These are phyloP conservation scores for Eutolmus rufibarbis DNA, from an alignment of 2,888 invertebrate species.

Conservation along the genomic window DNA sequence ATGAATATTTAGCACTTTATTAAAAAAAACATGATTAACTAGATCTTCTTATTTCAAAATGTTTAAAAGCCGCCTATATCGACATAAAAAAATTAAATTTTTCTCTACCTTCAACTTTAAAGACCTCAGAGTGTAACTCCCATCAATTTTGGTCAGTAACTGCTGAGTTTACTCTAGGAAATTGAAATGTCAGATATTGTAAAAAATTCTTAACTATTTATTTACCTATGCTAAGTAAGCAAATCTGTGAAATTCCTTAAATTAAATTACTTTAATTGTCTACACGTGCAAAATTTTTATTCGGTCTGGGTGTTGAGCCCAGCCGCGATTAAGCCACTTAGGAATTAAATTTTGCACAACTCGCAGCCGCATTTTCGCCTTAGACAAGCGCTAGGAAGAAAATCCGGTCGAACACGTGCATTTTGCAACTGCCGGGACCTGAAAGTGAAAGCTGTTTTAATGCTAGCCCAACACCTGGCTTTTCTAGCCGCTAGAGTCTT, in stretches of 20 bases:
- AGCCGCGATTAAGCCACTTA: neutral
- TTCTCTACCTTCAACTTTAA: too few species aligned
- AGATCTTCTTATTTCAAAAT: too few species aligned
- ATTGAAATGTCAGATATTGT: too few species aligned
- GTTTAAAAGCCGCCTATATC: too few species aligned
- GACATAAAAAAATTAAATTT: too few species aligned
- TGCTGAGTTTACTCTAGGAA: too few species aligned
- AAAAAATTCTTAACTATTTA: too few species aligned
- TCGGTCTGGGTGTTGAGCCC: neutral
- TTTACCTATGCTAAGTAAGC: too few species aligned
- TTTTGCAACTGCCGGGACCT: neutral
- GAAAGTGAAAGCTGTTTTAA: neutral
- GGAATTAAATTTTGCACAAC: neutral
- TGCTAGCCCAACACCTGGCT: neutral
- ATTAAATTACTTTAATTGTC: neutral
- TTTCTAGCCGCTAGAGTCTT: neutral
- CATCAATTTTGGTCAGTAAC: too few species aligned
- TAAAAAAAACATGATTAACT: too few species aligned
- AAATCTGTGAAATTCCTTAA: neutral
- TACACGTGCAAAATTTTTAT: neutral
- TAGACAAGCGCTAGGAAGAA: neutral
- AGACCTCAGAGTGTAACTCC: too few species aligned
- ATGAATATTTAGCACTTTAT: too few species aligned
- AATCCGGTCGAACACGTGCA: neutral
- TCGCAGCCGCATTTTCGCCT: neutral